Evolutionary conservation across 1,140 invertebrate species (phyloP).

Genomic region (Lasioglossum baleicum): DNA sequence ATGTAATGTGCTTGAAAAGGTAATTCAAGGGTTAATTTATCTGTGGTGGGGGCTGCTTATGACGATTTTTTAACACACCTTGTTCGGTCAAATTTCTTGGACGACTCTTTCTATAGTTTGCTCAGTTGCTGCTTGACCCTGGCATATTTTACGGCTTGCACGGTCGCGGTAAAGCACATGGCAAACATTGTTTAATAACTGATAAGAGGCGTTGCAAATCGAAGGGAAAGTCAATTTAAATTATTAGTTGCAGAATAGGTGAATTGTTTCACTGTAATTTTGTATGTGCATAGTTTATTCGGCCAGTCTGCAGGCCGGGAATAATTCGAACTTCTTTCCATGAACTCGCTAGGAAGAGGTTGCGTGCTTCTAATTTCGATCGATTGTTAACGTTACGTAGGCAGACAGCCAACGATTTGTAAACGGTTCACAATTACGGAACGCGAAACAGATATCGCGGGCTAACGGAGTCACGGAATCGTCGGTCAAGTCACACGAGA

Average conservation of each 20-base stretch:
- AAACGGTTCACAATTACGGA: conserved; percentile 4
- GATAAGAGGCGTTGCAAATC: not conserved
- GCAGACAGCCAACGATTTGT: conserved; percentile 5
- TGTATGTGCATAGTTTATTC: too few relatives aligned
- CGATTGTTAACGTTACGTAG: conserved; percentile 28
- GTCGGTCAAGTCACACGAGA: not conserved
- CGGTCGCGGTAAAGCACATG: not conserved
- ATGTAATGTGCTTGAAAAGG: too few relatives aligned
- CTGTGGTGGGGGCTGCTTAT: too few relatives aligned
- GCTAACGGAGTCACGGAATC: not conserved
- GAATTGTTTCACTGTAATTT: too few relatives aligned
- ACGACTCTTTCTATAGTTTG: not conserved
- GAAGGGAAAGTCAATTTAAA: not conserved
- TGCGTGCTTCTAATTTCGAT: conserved; percentile 17
- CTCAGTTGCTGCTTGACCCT: not conserved
- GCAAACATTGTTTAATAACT: not conserved
- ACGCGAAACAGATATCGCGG: not conserved
- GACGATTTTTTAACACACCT: not conserved
- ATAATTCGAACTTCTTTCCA: not conserved
- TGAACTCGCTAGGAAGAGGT: not conserved
- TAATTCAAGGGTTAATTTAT: too few relatives aligned
- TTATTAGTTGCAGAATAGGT: too few relatives aligned
- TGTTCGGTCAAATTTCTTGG: not conserved
- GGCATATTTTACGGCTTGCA: not conserved
- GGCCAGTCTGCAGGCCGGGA: not conserved